These are phyloP conservation scores for Mobula hypostoma DNA, from an alignment of 2,113 vertebrate species.

Conservation along the genomic window DNA sequence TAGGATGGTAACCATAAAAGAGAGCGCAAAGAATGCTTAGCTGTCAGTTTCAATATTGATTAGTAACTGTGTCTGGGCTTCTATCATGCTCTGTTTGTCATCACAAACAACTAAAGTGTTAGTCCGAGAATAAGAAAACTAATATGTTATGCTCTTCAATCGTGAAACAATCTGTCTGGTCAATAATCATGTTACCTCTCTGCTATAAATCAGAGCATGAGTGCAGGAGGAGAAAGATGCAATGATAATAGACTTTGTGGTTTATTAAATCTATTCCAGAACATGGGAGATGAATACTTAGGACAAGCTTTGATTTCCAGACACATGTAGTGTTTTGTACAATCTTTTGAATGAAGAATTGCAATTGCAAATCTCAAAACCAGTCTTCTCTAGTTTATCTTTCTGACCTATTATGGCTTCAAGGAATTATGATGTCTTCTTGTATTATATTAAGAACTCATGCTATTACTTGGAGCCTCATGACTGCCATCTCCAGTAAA, in stretches of 20 bases:
- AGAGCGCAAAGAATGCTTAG: not conserved
- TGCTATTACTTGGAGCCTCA: not conserved
- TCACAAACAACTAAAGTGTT: not conserved
- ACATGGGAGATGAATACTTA: not conserved
- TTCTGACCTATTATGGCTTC: not conserved
- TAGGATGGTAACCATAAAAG: not conserved
- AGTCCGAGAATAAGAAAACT: not conserved
- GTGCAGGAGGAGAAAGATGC: not conserved
- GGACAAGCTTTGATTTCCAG: not conserved
- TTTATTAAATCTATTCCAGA: not conserved
- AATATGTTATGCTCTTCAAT: not conserved
- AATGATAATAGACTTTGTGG: not conserved
- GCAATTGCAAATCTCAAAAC: not conserved
- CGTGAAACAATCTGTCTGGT: not conserved
- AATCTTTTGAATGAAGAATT: not conserved
- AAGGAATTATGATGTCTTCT: not conserved
- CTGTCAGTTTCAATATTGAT: not conserved
- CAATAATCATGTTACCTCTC: not conserved
- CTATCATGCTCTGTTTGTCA: not conserved
- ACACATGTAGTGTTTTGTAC: not conserved
- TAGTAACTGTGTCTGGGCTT: not conserved
- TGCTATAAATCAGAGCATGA: not conserved
- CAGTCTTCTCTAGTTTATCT: not conserved
- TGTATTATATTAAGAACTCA: not conserved
- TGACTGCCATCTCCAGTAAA: conserved; percentile 1